Conservation (phyloP, 2,113 vertebrate genomes). For the Callipepla squamata region DNA sequence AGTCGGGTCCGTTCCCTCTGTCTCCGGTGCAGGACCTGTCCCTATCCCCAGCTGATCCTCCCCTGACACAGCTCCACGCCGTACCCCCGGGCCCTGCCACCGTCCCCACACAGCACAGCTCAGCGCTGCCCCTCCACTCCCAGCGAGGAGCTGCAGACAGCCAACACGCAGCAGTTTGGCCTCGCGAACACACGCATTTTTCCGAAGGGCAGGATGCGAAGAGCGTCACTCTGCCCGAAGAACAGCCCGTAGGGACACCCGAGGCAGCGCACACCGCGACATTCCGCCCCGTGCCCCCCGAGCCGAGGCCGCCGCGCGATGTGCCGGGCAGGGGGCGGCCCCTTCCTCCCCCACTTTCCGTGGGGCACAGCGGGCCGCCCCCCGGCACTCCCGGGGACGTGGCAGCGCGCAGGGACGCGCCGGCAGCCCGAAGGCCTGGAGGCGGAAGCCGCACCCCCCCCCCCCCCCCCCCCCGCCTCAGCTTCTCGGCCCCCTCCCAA, state of each 20-base stretch:
- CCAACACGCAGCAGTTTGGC: rapidly evolving
- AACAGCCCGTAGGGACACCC: background rate
- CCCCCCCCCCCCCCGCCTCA: background rate
- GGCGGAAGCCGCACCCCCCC: background rate
- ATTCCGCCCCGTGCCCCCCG: no score
- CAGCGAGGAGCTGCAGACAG: background rate
- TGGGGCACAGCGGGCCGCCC: no score
- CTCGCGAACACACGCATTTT: rapidly evolving
- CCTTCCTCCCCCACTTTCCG: no score
- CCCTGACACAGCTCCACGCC: no score
- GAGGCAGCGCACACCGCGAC: no score
- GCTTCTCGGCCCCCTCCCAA: background rate
- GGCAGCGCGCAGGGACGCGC: no score
- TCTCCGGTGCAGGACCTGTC: no score
- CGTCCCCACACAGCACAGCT: background rate
- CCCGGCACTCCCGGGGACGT: no score
- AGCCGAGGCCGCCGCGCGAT: background rate
- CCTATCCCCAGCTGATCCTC: background rate
- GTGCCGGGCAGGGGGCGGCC: no score
- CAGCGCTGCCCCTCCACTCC: background rate
- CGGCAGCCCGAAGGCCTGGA: background rate
- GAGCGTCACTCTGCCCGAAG: rapidly evolving
- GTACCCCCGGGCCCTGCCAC: no score
- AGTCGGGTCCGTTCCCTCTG: background rate
- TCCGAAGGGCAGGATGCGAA: rapidly evolving